Percentiles rank a stretch among this genome's conserved stretches.
These are phyloP conservation scores for Hydrochoerus hydrochaeris DNA, from an alignment of 2,113 vertebrate species.

Conservation along the genomic window DNA sequence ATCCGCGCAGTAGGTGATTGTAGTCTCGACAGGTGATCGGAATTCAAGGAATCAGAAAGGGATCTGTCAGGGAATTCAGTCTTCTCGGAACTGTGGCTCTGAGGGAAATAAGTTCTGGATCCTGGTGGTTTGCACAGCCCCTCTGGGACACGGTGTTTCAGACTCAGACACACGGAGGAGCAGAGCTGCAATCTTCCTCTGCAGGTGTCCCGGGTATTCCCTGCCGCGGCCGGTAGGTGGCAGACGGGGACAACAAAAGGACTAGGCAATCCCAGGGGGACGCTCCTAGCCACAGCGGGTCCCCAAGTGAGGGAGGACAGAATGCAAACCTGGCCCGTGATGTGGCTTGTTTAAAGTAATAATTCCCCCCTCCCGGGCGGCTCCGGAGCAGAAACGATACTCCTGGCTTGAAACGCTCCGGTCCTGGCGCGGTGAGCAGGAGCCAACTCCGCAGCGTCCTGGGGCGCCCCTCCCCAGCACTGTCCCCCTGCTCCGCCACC, in stretches of 20 bases:
- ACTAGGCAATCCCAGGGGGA: background rate
- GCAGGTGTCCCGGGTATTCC: slow-evolving; percentile 64
- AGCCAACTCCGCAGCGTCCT: rapidly evolving
- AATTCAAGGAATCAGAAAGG: background rate
- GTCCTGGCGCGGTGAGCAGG: background rate
- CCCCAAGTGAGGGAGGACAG: background rate
- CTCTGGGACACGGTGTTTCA: background rate
- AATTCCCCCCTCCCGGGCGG: background rate
- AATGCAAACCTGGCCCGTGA: background rate
- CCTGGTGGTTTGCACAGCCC: background rate
- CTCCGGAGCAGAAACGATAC: background rate
- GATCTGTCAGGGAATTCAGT: background rate
- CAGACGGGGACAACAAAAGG: slow-evolving; percentile 86
- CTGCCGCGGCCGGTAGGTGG: slow-evolving; percentile 86
- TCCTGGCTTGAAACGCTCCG: background rate
- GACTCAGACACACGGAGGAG: background rate
- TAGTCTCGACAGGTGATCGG: background rate
- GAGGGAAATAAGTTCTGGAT: background rate
- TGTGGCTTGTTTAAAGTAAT: background rate
- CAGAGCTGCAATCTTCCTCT: too few species aligned
- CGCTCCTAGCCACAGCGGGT: background rate
- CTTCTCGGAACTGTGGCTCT: background rate
- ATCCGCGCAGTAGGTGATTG: background rate
- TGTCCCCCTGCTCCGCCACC: background rate
- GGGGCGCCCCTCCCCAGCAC: background rate